Percentiles rank a stretch among this genome's conserved stretches.
Conservation (phyloP, 2,888 invertebrate species). For the Atrina japonica region DNA sequence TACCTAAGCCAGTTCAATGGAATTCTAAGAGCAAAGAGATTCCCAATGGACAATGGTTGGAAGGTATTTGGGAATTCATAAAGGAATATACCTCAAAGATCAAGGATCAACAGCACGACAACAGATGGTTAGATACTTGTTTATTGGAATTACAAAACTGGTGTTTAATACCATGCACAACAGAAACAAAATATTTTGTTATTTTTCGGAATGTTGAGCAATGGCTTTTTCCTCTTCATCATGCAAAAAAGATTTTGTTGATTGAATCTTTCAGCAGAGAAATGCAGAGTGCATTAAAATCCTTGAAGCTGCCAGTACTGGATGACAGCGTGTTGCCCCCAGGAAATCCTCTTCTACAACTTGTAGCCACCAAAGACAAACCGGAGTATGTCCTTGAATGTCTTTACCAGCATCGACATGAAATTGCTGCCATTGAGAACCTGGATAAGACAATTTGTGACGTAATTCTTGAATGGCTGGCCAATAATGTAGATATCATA, state of each 20-base stretch:
- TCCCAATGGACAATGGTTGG: slow-evolving; percentile 31
- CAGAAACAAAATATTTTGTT: too few species aligned
- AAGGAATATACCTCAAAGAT: neutral
- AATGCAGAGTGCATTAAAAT: slow-evolving; percentile 1
- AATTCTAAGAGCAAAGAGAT: neutral
- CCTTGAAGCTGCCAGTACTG: slow-evolving; percentile 14
- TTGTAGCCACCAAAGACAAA: slow-evolving; percentile 11
- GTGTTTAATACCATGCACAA: slow-evolving; percentile 20
- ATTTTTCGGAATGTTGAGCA: neutral
- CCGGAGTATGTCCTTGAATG: slow-evolving; percentile 26
- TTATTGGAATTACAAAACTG: neutral
- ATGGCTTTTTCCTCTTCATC: neutral
- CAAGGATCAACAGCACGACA: too few species aligned
- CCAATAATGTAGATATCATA: slow-evolving; percentile 4
- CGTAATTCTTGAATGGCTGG: slow-evolving; percentile 20
- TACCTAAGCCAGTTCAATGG: slow-evolving; percentile 13
- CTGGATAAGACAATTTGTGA: neutral
- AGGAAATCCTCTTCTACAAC: neutral
- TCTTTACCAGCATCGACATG: slow-evolving; percentile 16
- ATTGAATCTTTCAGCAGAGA: slow-evolving; percentile 12
- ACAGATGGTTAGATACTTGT: too few species aligned
- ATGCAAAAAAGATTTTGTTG: neutral
- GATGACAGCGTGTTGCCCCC: neutral
- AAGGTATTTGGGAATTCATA: slow-evolving; percentile 25
- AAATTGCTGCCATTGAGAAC: neutral